Base-by-base conservation (phyloP, 2,113 vertebrate species). In the Hippopotamus amphibius region DNA sequence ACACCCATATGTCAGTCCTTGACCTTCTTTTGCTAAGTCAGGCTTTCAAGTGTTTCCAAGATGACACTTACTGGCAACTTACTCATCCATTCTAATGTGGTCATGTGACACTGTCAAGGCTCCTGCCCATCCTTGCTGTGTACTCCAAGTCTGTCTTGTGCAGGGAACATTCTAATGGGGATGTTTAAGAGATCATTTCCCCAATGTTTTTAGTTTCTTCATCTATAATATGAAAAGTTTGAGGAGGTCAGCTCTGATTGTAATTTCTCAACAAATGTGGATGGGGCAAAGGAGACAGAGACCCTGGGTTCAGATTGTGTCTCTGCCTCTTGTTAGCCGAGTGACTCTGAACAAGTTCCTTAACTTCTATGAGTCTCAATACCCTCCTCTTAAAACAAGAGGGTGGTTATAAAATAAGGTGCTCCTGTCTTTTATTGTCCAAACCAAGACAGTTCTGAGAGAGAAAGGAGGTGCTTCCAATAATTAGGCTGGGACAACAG, bases 21-120 rank as follows among this genome's bases (percentile, higher is more conserved):
- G 41, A n/a, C 26, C 17, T 82, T 81, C 53, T 94, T 97, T 85
- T 71, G 33, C 77, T 55, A 84, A 95, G 10, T 43, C 55, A 71
- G 16, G 28, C 84, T 95, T 41, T 91, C 30, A 3, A 22, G 74
- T n/a, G 28, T 21, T 55, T 53, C 46, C 14, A 13, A 4, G 55
- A 55, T 69, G 59, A 69, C 8, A 37, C 11, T 66, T 74, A n/a
- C 26, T 69, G 61, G 26, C 50, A 46, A 61, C 5, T 76, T 77
- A 41, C 19, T 41, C 74, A 77, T 79, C 61, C 16, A 21, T n/a
- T 13, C 50, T 68, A 7, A 63, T n/a, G 85, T 59, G 16, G 76
- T 43, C 55, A 19, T 13, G 7, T 19, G 50, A 19, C 4, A 0
- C 19, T 71, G 57, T 43, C 57, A 59, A 43, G 3, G 6, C 69